Evolutionary conservation across 1,140 invertebrate species (phyloP), one percentile per base, ranked within the genome.

Genomic region (Drosophila kanapiae): DNA sequence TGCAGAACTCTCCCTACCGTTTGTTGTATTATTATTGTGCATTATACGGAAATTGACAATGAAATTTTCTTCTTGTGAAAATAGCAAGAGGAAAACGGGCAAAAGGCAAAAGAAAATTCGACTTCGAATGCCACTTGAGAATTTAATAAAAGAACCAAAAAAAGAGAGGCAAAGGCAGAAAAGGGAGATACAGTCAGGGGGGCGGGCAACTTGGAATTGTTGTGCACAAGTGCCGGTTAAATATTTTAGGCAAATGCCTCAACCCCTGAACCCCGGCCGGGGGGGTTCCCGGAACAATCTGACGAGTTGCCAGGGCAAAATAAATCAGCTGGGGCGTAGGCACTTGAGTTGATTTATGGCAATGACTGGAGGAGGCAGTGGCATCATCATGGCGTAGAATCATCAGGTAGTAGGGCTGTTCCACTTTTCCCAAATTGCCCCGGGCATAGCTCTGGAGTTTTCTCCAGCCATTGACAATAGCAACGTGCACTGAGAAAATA

Each of bases 11-110:
- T 68, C 43, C 49, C 40, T 57, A n/a, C 47, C 33, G 51, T 58
- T 58, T 70, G 60, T 42, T 62, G 60, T 88, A 80, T 88, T 88
- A 80, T 87, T 87, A 87, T 87, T 88, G 84, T 87, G 80, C 84
- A 88, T 88, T 88, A 88, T 87, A 87, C 72, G 84, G 77, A 87
- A 88, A 88, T 88, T 87, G 84, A 87, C 84, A 87, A 87, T 88
- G 80, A 83, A 87, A 88, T 82, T 78, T 78, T 71, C 56, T 54
- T 74, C 47, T 58, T 76, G 47, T 70, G 64, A 88, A 87, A 87
- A 84, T 80, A 78, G 84, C 72, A 80, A 84, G 68, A 43, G 56
- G 14, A 53, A 67, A 62, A 62, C 56, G 16, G 48, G 53, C 61
- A 71, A 56, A 42, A 23, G 59, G 68, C 64, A 78, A 56, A 65